Percentiles rank a stretch among this genome's conserved stretches.
These are phyloP conservation scores for Linnaemya tessellans DNA, from an alignment of 2,888 invertebrate species.

Conservation along the genomic window DNA sequence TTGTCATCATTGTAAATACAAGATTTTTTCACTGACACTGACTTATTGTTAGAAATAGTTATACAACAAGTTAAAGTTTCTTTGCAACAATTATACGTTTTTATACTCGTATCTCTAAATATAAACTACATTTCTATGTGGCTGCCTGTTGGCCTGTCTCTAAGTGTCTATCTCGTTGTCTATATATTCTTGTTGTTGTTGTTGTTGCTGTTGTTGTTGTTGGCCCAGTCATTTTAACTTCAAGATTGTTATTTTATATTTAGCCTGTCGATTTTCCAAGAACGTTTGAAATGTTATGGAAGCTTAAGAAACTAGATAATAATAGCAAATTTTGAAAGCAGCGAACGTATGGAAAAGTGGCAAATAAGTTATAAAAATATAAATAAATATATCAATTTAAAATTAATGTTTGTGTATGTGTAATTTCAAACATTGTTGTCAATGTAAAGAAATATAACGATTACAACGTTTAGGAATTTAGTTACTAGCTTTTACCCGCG, in stretches of 20 bases:
- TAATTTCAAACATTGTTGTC: background rate
- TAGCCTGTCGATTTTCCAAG: constrained; percentile 49
- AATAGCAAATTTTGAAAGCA: background rate
- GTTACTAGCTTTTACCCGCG: too few relatives aligned
- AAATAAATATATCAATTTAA: constrained; percentile 28
- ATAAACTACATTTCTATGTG: constrained; percentile 33
- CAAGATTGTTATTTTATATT: constrained; percentile 51
- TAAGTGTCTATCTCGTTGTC: background rate
- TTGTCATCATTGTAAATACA: constrained; percentile 58
- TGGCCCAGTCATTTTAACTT: constrained; percentile 42
- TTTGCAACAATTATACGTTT: constrained; percentile 26
- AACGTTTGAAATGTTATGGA: constrained; percentile 40
- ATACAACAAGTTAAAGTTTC: constrained; percentile 51
- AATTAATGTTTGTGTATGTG: background rate
- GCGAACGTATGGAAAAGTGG: constrained; percentile 3
- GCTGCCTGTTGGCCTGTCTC: constrained; percentile 13
- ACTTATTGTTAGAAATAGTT: constrained; percentile 62
- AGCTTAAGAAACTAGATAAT: constrained; percentile 31
- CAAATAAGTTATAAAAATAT: constrained; percentile 45
- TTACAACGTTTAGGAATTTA: too few relatives aligned
- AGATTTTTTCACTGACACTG: constrained; percentile 47
- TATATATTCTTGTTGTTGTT: background rate
- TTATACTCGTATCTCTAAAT: background rate
- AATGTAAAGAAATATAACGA: background rate
- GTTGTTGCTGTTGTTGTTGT: background rate